Percentiles rank a stretch among this genome's conserved stretches.
These are phyloP conservation scores for Hypomecis atomaria DNA, from an alignment of 2,888 invertebrate genomes.

Conservation along the genomic window DNA sequence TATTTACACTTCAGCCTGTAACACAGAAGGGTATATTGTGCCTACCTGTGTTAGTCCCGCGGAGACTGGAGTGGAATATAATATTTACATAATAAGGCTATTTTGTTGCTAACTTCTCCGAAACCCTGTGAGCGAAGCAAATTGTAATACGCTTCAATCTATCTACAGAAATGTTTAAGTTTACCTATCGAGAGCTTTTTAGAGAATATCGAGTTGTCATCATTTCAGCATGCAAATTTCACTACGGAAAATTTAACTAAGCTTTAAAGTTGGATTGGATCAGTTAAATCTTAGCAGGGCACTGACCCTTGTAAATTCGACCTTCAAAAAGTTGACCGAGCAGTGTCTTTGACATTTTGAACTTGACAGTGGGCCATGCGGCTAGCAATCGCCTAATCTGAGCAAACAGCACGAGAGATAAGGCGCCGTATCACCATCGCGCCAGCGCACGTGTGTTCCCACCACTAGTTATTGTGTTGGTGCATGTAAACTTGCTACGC, in stretches of 20 bases:
- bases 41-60: conserved; percentile 16
- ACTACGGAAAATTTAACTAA: not conserved
- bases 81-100: conserved; percentile 21
- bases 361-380: conserved; percentile 76
- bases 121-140: conserved; percentile 1
- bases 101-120: conserved; percentile 7
- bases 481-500: conserved; percentile 13
- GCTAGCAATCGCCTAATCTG: conserved; percentile 61
- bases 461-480: conserved; percentile 40
- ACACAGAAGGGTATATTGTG: conserved; percentile 25
- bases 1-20: conserved; percentile 34
- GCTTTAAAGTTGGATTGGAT: not conserved
- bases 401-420: conserved; percentile 69
- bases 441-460: conserved; percentile 55
- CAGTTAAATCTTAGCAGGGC: conserved; percentile 19
- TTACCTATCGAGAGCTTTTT: not conserved
- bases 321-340: conserved; percentile 51
- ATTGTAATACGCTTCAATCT: conserved; percentile 5
- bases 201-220: not conserved
- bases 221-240: conserved; percentile 2
- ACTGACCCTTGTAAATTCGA: conserved; percentile 42
- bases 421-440: conserved; percentile 44
- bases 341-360: conserved; percentile 75
- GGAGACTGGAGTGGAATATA: conserved; percentile 18
- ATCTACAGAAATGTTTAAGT: not conserved